Percentiles rank a stretch among this genome's conserved stretches.
Evolutionary conservation across 2,797 vertebrate genomes (phyloP).

Genomic region (Oryzias dopingdopingensis): DNA sequence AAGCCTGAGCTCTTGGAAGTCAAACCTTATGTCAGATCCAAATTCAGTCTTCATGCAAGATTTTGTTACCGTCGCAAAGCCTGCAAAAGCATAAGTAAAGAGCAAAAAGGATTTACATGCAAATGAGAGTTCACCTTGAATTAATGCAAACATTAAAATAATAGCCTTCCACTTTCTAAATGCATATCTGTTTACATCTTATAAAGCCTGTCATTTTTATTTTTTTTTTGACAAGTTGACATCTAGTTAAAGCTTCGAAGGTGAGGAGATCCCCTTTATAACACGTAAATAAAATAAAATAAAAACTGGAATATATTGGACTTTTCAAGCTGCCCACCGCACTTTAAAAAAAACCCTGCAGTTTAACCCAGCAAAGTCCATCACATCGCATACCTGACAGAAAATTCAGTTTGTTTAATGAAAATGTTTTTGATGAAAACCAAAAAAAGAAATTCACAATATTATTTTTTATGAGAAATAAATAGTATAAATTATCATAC

Average conservation of each 20-base stretch:
- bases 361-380: too few species aligned
- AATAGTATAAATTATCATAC: too few species aligned
- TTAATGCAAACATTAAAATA: slow-evolving; percentile 46
- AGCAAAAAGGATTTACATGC: slow-evolving; percentile 53
- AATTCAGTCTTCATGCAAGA: slow-evolving; percentile 15
- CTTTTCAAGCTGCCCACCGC: too few species aligned
- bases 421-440: too few species aligned
- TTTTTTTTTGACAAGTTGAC: slow-evolving; percentile 11
- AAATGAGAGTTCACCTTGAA: slow-evolving; percentile 56
- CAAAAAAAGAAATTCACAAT: too few species aligned
- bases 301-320: neutral
- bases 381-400: too few species aligned
- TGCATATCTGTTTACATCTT: slow-evolving; percentile 18
- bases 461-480: too few species aligned
- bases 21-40: neutral
- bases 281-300: slow-evolving; percentile 1
- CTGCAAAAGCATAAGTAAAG: slow-evolving; percentile 5
- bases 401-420: too few species aligned
- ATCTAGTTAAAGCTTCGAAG: slow-evolving; percentile 1
- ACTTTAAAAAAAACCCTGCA: too few species aligned
- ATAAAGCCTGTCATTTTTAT: neutral
- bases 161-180: slow-evolving; percentile 36
- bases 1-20: neutral
- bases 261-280: neutral
- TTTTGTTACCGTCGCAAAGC: slow-evolving; percentile 10